These are phyloP conservation scores for Listronotus oregonensis DNA, from an alignment of 1,140 invertebrate genomes.

Conservation along the genomic window DNA sequence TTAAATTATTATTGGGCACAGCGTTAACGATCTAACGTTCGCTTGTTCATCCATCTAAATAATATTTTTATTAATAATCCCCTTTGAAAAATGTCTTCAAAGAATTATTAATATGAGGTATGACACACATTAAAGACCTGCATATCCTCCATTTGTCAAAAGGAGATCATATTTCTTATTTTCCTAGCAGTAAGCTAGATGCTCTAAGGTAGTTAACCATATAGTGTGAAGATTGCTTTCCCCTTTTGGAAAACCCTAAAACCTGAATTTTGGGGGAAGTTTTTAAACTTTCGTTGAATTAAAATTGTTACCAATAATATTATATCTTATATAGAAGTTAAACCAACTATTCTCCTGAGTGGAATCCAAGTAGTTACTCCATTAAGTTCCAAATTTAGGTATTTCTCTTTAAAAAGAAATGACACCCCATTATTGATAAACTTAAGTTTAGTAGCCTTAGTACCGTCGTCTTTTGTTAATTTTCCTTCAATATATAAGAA, in stretches of 20 bases:
- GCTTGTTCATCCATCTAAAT: too few species aligned
- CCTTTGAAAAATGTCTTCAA: too few species aligned
- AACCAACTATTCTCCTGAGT: constrained; percentile 54
- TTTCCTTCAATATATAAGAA: constrained; percentile 45
- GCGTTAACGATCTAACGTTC: too few species aligned
- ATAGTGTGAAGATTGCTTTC: background rate
- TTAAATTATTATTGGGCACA: too few species aligned
- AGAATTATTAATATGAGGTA: too few species aligned
- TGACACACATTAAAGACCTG: too few species aligned
- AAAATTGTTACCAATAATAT: too few species aligned
- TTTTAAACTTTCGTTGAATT: constrained; percentile 12
- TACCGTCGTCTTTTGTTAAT: constrained; percentile 32
- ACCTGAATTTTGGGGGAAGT: constrained; percentile 14
- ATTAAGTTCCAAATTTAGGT: constrained; percentile 57
- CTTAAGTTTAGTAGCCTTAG: constrained; percentile 36
- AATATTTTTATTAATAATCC: too few species aligned
- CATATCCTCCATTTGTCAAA: too few species aligned
- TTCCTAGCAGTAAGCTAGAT: too few species aligned
- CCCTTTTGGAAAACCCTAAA: constrained; percentile 1
- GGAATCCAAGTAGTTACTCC: constrained; percentile 56
- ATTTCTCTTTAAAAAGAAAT: constrained; percentile 58
- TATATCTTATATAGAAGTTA: constrained; percentile 53
- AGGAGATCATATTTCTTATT: too few species aligned
- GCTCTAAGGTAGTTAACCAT: too few species aligned
- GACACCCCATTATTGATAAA: constrained; percentile 54